Evolutionary conservation across 2,888 invertebrate species (phyloP), one percentile per base, ranked within the genome.

Genomic region (Synanthedon tipuliformis): DNA sequence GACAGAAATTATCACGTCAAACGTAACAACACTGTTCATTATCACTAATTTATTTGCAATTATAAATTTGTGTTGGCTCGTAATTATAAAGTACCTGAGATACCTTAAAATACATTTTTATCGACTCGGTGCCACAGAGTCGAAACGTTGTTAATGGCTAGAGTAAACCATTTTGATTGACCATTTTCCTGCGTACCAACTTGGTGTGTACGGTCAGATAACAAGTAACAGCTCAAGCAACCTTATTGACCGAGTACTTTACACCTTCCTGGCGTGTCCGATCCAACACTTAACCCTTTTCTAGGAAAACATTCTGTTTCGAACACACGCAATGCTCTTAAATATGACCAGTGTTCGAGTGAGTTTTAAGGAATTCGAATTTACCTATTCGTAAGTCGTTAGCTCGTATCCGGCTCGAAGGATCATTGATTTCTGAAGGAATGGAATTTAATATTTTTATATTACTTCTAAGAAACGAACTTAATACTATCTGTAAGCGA

Each of bases 211-310:
- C 71, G 70, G 68, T 15, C 53, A 53, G 56, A 57, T 63, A 68
- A 60, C 64, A 60, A 64, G 63, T 61, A 65, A 71, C 66, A 66
- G 58, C 60, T 57, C 61, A 55, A 60, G 59, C 60, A 59, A 59
- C 63, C 55, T 13, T 82, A 70, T 84, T 82, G 75, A 78, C 81
- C 63, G 58, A 78, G 69, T 78, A 81, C 82, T 85, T 85, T 65
- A 77, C 84, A 83, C 82, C 80, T 82, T 65, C 64, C 64, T 62
- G 68, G 68, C 65, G 65, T 64, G 64, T 64, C 66, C 45, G n/a
- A 45, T 66, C 68, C 70, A 71, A 73, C 68, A 66, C 63, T 62
- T 68, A 66, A 69, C 75, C 78, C 76, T 78, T 84, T 80, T 81
- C 75, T 73, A 71, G 78, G 81, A 78, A 68, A 65, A 66, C 57